Conservation (phyloP, 2,113 vertebrate species). For the Scophthalmus maximus region DNA sequence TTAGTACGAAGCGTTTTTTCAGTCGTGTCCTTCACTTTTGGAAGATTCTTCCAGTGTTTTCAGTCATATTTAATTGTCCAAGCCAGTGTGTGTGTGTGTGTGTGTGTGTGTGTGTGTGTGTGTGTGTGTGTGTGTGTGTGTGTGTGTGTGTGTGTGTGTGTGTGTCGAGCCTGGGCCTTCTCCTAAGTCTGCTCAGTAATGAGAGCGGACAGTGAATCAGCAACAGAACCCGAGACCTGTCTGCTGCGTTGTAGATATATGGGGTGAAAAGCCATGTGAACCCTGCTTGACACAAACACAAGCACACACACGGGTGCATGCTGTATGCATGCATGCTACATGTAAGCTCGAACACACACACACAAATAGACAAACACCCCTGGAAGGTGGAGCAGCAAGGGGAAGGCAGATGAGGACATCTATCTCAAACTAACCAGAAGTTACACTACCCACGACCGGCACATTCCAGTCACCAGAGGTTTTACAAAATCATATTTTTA, state of each 20-base stretch:
- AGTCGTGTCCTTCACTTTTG: slow-evolving; percentile 65
- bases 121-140: slow-evolving; percentile 27
- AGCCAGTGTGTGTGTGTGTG: slow-evolving; percentile 29
- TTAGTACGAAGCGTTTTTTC: slow-evolving; percentile 37
- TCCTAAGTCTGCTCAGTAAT: slow-evolving; percentile 75
- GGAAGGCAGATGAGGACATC: slow-evolving; percentile 67
- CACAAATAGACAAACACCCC: slow-evolving; percentile 29
- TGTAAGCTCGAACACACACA: slow-evolving; percentile 4
- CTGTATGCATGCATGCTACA: slow-evolving; percentile 22
- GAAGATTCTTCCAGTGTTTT: slow-evolving; percentile 72
- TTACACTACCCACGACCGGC: slow-evolving; percentile 14
- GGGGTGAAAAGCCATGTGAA: slow-evolving; percentile 67
- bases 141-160: slow-evolving; percentile 27
- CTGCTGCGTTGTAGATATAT: slow-evolving; percentile 72
- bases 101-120: slow-evolving; percentile 36
- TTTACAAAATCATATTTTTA: neutral
- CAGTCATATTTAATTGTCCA: slow-evolving; percentile 65
- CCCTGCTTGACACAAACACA: slow-evolving; percentile 51
- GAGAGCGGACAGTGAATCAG: slow-evolving; percentile 74
- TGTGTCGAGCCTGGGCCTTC: slow-evolving; percentile 60
- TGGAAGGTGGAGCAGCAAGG: slow-evolving; percentile 27
- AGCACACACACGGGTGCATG: slow-evolving; percentile 5
- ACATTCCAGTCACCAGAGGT: slow-evolving; percentile 10
- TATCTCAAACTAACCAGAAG: slow-evolving; percentile 50
- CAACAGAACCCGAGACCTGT: slow-evolving; percentile 76